phyloP scores from a whole-genome alignment of 2,113 vertebrate genomes.

The Syrrhaptes paradoxus region DNA sequence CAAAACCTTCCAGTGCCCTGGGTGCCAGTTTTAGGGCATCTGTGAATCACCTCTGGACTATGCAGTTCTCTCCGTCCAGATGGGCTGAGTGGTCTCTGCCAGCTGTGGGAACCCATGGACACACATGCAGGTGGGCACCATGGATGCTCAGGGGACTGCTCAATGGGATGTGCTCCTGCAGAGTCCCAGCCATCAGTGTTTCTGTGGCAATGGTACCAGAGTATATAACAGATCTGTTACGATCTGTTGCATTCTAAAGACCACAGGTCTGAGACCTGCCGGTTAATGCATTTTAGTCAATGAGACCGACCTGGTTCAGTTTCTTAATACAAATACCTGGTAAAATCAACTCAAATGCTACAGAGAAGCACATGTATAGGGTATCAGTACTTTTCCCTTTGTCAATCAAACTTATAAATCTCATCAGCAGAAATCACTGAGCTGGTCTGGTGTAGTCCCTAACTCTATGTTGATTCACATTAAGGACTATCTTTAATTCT shows the following conservation, averaged over 20 bases:
- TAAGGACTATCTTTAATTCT: background rate
- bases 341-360: background rate
- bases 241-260: accelerated
- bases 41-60: background rate
- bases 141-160: accelerated
- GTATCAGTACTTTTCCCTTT: background rate
- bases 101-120: background rate
- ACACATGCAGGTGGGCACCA: accelerated
- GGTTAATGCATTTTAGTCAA: accelerated
- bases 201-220: background rate
- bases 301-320: background rate
- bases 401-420: background rate
- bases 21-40: background rate
- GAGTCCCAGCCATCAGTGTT: background rate
- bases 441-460: background rate
- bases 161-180: accelerated
- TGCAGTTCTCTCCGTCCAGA: accelerated
- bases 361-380: background rate
- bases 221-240: too few relatives aligned
- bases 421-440: background rate
- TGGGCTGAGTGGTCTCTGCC: background rate
- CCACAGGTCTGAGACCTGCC: accelerated
- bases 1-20: background rate
- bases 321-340: background rate
- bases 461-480: background rate